Evolutionary conservation across 2,113 vertebrate species (phyloP).

Genomic region (Limanda limanda): DNA sequence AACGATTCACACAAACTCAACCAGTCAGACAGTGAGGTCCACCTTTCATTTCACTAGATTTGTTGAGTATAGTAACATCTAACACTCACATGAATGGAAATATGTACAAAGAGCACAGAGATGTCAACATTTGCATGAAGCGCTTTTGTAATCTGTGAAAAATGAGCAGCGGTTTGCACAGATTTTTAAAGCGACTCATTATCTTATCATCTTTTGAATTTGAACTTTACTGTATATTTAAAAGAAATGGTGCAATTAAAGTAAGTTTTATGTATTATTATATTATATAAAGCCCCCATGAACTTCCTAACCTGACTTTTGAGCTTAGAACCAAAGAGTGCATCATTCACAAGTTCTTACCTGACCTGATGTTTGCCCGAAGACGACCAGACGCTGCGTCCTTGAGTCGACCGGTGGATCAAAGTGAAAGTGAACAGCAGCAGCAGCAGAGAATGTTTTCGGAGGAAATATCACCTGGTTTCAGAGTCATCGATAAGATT

Average conservation of each 20-base stretch:
- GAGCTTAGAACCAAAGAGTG: background rate
- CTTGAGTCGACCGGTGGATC: slow-evolving; percentile 44
- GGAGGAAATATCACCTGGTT: background rate
- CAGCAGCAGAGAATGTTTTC: slow-evolving; percentile 4
- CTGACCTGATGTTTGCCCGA: slow-evolving; percentile 51
- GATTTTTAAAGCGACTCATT: background rate
- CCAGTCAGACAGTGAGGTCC: too few species aligned
- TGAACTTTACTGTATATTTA: background rate
- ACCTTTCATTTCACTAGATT: too few species aligned
- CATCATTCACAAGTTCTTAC: slow-evolving; percentile 54
- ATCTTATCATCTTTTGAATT: background rate
- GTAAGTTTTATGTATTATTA: background rate
- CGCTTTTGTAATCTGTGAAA: background rate
- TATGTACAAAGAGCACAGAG: too few species aligned
- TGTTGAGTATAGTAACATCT: too few species aligned
- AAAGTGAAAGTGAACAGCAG: slow-evolving; percentile 14
- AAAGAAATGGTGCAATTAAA: background rate
- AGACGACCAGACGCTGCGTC: slow-evolving; percentile 21
- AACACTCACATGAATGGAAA: too few species aligned
- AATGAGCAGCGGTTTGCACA: background rate
- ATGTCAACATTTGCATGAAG: too few species aligned
- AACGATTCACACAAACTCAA: background rate
- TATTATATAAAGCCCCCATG: background rate
- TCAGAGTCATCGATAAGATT: background rate
- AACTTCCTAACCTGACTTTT: background rate